phyloP scores from a whole-genome alignment of 2,888 invertebrate genomes.

The Melipona bicolor region DNA sequence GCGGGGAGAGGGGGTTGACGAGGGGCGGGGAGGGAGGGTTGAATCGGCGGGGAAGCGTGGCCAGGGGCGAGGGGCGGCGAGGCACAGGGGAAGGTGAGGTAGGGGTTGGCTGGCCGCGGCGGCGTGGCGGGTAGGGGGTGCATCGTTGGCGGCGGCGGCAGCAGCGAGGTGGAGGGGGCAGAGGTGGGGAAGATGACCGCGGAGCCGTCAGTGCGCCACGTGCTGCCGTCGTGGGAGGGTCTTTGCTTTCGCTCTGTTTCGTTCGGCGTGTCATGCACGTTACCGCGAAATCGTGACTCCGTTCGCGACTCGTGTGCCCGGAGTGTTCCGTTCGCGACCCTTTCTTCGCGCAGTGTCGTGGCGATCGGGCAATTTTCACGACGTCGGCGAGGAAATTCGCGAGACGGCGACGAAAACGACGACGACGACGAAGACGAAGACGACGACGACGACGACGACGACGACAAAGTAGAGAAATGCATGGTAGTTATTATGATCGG shows the following conservation, averaged over 20 bases:
- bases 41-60: slow-evolving; percentile 70
- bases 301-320: background rate
- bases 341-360: slow-evolving; percentile 9
- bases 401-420: slow-evolving; percentile 13
- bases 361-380: background rate
- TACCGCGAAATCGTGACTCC: slow-evolving; percentile 58
- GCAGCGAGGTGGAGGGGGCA: slow-evolving; percentile 69
- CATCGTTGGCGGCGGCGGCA: slow-evolving; percentile 32
- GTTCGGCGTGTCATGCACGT: slow-evolving; percentile 50
- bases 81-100: slow-evolving; percentile 3
- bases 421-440: no score
- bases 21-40: slow-evolving; percentile 7
- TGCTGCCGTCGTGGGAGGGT: slow-evolving; percentile 83
- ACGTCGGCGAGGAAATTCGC: background rate
- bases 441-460: no score
- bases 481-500: slow-evolving; percentile 18
- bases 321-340: background rate
- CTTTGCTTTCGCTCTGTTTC: slow-evolving; percentile 74
- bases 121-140: slow-evolving; percentile 15
- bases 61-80: slow-evolving; percentile 46
- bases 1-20: background rate
- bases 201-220: slow-evolving; percentile 84
- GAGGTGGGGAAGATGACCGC: slow-evolving; percentile 77
- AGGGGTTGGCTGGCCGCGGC: slow-evolving; percentile 20
- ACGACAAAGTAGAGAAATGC: background rate